Base-by-base conservation (phyloP, 2,888 invertebrate genomes). In the Pseudococcus viburni region DNA sequence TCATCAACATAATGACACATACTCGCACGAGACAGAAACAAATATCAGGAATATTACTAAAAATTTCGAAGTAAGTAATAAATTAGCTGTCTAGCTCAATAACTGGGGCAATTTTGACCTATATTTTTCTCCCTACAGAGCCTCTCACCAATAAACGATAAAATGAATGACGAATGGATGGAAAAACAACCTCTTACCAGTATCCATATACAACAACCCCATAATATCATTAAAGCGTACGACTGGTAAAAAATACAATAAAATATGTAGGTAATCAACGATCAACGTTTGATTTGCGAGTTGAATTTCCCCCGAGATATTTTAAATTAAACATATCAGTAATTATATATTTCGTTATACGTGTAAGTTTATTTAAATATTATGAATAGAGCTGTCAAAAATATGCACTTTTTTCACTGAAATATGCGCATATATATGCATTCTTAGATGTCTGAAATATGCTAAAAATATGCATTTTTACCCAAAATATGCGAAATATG, bases 201-300 rank as follows among this genome's bases (percentile, higher is more conserved):
- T 89, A 90, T 92, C 86, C 92, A 92, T 90, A 91, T 91, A 89
- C 92, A 92, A 90, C 92, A 92, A 89, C 92, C 92, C 86, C 91
- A 91, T 91, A 88, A 91, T 91, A 90, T 91, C 91, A 91, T 92
- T 89, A 91, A 91, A 89, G 90, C 91, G 87, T 92, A 92, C 89
- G 91, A 92, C 89, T 92, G 92, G 92, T 92, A 51, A 88, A 68
- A 7, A 19, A 22, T 22, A 64, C 26, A 19, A 22, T 64, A 64
- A 22, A 64, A 22, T 6, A 64, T 9, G 19, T 12, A 64, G 26
- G 26, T 33, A 64, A 22, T 19, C 64, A 22, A 64, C 0, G 64
- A 22, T 22, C 22, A 9, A 64, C 1, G 12, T 64, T 22, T 11
- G 19, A 59, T 64, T 22, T 64, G 64, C 4, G 64, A 9, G 9